Evolutionary conservation across 2,113 vertebrate genomes (phyloP).

Genomic region (Chaetodon trifascialis): DNA sequence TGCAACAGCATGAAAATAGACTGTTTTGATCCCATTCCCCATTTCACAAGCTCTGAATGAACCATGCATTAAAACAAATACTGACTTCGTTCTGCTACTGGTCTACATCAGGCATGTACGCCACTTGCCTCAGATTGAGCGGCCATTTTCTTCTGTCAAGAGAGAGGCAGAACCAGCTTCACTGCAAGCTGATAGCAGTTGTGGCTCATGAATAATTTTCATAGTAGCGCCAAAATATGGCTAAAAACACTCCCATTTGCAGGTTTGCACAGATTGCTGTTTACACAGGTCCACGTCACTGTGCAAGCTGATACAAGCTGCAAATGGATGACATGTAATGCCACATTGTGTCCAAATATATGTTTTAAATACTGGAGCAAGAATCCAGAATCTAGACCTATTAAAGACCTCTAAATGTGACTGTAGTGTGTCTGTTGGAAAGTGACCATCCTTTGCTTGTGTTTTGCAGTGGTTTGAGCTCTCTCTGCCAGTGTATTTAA

Average conservation of each 20-base stretch:
- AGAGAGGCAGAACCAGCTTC: neutral
- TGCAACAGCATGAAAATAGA: neutral
- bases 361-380: neutral
- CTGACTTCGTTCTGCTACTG: neutral
- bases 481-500: neutral
- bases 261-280: neutral
- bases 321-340: neutral
- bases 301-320: too few species aligned
- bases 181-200: neutral
- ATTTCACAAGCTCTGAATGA: slow-evolving; percentile 1
- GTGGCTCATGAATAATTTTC: neutral
- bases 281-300: neutral
- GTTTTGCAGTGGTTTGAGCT: neutral
- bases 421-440: neutral
- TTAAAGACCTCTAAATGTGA: neutral
- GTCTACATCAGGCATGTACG: neutral
- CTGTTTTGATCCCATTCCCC: neutral
- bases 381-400: neutral
- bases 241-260: neutral
- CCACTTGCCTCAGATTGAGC: neutral
- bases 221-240: neutral
- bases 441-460: neutral
- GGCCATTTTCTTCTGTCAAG: neutral
- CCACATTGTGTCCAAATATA: neutral
- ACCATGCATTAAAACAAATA: neutral